phyloP scores from a whole-genome alignment of 2,888 invertebrate genomes.

The Pyrgus malvae region DNA sequence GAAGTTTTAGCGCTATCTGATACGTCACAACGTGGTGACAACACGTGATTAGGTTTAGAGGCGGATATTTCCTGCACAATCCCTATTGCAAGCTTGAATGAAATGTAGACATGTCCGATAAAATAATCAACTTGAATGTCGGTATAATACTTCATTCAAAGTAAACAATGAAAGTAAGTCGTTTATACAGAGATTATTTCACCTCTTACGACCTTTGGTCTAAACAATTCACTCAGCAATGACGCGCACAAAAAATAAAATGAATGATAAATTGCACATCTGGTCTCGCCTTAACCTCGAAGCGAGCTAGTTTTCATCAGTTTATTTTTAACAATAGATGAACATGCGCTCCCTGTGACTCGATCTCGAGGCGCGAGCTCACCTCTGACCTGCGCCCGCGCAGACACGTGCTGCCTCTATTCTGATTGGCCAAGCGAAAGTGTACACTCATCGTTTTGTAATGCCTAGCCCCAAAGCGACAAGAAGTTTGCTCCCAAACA shows the following conservation, averaged over 20 bases:
- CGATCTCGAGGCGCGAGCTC: constrained; percentile 53
- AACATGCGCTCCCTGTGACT: constrained; percentile 47
- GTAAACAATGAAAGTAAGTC: no score
- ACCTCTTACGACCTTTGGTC: neutral
- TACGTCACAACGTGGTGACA: constrained; percentile 34
- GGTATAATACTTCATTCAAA: neutral
- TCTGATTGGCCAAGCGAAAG: constrained; percentile 67
- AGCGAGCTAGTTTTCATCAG: constrained; percentile 44
- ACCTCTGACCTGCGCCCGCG: constrained; percentile 62
- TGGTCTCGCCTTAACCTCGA: constrained; percentile 23
- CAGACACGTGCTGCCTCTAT: constrained; percentile 65
- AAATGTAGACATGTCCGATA: neutral
- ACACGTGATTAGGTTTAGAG: constrained; percentile 35
- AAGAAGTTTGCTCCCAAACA: constrained; percentile 43
- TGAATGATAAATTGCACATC: constrained; percentile 11
- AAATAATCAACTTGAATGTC: neutral
- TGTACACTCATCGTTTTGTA: constrained; percentile 63
- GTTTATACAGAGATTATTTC: no score
- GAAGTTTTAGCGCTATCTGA: constrained; percentile 29
- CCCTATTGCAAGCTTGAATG: constrained; percentile 6
- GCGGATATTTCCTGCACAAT: neutral
- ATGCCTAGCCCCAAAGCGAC: constrained; percentile 46
- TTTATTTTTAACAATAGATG: constrained; percentile 51
- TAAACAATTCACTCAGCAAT: constrained; percentile 3
- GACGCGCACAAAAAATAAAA: constrained; percentile 6